Evolutionary conservation across 1,140 invertebrate species (phyloP).

Genomic region (Papilio polyxenes): DNA sequence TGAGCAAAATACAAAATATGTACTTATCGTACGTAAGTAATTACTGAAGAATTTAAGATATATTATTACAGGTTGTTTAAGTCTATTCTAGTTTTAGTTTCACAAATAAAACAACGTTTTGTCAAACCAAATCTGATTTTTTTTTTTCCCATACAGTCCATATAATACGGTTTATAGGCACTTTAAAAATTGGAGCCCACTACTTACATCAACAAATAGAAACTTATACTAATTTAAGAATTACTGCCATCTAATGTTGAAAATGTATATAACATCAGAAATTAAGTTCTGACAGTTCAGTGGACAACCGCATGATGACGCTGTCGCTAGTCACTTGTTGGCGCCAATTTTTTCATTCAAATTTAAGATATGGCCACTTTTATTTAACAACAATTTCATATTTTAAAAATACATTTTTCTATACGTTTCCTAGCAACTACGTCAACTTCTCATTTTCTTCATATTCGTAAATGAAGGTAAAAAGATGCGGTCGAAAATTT

Average conservation of each 20-base stretch:
- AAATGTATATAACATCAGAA: neutral
- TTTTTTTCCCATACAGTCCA: neutral
- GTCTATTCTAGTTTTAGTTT: too few species aligned
- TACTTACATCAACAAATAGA: too few species aligned
- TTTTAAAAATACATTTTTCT: neutral
- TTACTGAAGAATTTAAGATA: neutral
- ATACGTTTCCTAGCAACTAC: neutral
- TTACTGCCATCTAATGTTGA: neutral
- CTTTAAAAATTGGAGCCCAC: too few species aligned
- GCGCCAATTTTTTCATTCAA: neutral
- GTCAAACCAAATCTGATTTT: neutral
- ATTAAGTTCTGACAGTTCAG: neutral
- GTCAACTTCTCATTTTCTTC: neutral
- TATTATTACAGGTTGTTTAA: too few species aligned
- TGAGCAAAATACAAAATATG: neutral
- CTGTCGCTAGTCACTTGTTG: neutral
- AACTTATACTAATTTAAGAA: neutral
- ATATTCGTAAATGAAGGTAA: neutral
- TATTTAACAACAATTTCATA: neutral
- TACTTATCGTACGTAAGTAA: neutral
- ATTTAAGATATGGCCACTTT: neutral
- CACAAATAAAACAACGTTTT: too few species aligned
- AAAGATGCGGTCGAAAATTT: slow-evolving; percentile 15
- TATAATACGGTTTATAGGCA: too few species aligned
- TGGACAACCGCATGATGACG: neutral